Percentiles rank a stretch among this genome's conserved stretches.
Evolutionary conservation across 2,797 vertebrate genomes (phyloP).

Genomic region (Columba guinea): DNA sequence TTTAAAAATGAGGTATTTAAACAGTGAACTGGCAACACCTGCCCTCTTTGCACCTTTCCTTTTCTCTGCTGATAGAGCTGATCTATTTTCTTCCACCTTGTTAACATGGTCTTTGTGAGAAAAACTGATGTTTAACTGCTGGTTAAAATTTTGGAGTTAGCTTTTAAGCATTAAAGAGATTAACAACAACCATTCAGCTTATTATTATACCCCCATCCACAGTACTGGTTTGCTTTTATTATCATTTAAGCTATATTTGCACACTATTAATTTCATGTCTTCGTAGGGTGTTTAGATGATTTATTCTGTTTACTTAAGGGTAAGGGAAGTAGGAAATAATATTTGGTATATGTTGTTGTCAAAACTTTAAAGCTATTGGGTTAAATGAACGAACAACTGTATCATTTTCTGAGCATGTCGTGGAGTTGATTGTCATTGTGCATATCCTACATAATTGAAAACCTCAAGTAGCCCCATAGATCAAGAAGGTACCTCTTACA

Average conservation of each 20-base stretch:
- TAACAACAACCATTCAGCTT: background rate
- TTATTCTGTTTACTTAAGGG: background rate
- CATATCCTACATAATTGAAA: background rate
- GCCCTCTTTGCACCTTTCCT: background rate
- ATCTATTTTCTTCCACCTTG: background rate
- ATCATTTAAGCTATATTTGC: background rate
- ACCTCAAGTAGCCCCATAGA: background rate
- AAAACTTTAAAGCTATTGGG: background rate
- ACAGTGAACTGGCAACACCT: background rate
- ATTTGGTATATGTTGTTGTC: background rate
- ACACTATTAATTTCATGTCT: background rate
- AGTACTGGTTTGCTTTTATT: background rate
- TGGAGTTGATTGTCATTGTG: background rate
- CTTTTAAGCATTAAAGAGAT: background rate
- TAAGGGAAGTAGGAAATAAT: background rate
- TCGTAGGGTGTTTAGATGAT: accelerated
- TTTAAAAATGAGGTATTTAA: background rate
- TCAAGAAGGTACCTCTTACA: background rate
- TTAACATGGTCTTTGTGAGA: background rate
- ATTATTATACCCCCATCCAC: background rate
- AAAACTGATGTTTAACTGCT: background rate
- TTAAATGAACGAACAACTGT: background rate
- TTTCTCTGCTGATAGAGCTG: background rate
- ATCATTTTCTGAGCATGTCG: background rate
- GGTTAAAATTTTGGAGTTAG: background rate